Evolutionary conservation across 2,888 invertebrate genomes (phyloP), one percentile per base, ranked within the genome.

Genomic region (Andricus curvator): DNA sequence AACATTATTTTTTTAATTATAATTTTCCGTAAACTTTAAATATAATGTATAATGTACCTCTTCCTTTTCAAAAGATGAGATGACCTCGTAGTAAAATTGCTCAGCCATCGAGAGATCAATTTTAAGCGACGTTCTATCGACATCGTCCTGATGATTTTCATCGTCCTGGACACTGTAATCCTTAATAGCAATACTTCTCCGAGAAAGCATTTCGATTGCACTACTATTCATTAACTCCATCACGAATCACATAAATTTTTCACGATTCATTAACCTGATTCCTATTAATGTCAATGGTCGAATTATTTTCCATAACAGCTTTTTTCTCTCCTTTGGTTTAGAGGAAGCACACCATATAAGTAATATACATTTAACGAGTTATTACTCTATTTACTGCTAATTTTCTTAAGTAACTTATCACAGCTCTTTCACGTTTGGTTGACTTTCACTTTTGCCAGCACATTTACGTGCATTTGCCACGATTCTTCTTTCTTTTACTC

Each of bases 1-100:
- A 70, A 25, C 51, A 20, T 11, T 29, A 25, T 15, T 48, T 29
- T 9, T 20, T 48, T 4, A 4, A 51, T 22, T 48, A 17, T 15
- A 17, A 48, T 15, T 48, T 48, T 17, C 15, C 15, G 4, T 48
- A 17, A 4, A 4, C 41, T 37, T 8, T 48, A 48, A 44, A 8
- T 22, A 41, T 1, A 41, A 17, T 56, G 2, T 56, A 11, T 22
- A 56, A 56, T 56, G 84, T 91, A 92, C 92, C 92, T 92, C 91
- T 82, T 92, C 92, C 83, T 92, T 90, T 80, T 92, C 91, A 83
- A 92, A 92, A 77, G 91, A 91, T 81, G 92, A 92, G 82, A 92
- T 91, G 86, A 92, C 91, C 86, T 92, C 92, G 88, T 92, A 92
- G 89, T 92, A 92, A 88, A 92, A 91, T 83, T 92, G 89, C 83